Evolutionary conservation across 2,888 invertebrate genomes (phyloP), one percentile per base, ranked within the genome.

Genomic region (Amiota mariae): DNA sequence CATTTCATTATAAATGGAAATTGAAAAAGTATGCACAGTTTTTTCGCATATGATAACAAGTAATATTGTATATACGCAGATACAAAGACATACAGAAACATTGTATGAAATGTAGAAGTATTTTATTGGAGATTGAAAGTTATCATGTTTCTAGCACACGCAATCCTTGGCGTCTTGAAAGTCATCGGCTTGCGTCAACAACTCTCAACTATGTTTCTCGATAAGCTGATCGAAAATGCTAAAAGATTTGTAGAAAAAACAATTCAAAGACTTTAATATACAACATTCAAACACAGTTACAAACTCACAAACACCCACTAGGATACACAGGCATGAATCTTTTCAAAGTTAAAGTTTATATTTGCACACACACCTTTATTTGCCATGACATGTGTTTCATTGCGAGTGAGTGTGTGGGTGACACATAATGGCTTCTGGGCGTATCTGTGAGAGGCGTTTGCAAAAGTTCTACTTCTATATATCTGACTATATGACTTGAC

Each of bases 201-300:
- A 75, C 57, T 13, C 57, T 57, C 57, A 83, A 81, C 82, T 85
- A 82, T 24, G 24, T 24, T 24, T 81, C 82, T 80, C 82, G 79
- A 85, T 85, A 85, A 83, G 79, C 83, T 83, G 73, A 83, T 81
- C 79, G 85, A 85, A 82, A 79, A 81, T 74, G 57, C 77, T 68
- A 75, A 51, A 75, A 72, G 72, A 72, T 73, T 48, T 63, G 61
- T 11, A n/a, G 51, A 51, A 51, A 2, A n/a, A 51, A 2, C 51
- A 4, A 51, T n/a, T n/a, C 63, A 56, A 48, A 48, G 57, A 15
- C 9, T 57, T 15, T 15, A 15, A 15, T 8, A 57, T 9, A 57
- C 57, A n/a, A n/a, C n/a, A n/a, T n/a, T n/a, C n/a, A n/a, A n/a
- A n/a, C n/a, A n/a, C n/a, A n/a, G 18, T 24, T 24, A 24, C 24